Base-by-base conservation (phyloP, 1,140 invertebrate species). In the Tachypleus tridentatus region DNA sequence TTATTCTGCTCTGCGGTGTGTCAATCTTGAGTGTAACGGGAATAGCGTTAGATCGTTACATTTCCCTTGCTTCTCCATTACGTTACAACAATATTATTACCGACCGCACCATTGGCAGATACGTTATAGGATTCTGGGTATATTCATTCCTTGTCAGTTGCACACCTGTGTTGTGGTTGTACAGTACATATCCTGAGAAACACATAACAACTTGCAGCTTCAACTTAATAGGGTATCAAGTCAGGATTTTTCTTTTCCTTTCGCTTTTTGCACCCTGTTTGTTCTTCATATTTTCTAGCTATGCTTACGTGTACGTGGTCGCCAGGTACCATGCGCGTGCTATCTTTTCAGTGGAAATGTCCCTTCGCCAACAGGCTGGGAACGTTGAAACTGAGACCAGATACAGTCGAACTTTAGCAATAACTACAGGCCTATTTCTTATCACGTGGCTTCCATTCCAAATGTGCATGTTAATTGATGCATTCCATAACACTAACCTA, bases 31-130 rank as follows among this genome's bases (percentile, higher is more conserved):
- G 83, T 8, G 81, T 83, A 64, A 82, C 84, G 0, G 82, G 83
- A 4, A 85, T 86, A 57, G 84, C 85, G 3, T 81, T 85, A 4
- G 84, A 86, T 70, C 74, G 85, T 50, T 80, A 84, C 69, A 84
- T 82, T 1, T 85, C 84, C 4, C 75, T 86, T 3, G 82, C 82
- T 4, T 80, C 83, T 65, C 85, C 85, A 0, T 75, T 86, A 49
- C 73, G 83, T 48, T 79, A 79, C 68, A 74, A 76, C 56, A 82
- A 83, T 72, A 78, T 85, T 59, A 84, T 86, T 64, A 85, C 84
- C 0, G 80, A 82, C 71, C 79, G 79, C 57, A 82, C 80, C 67
- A 80, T 85, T 52, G 79, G 80, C 64, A 74, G 81, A 58, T 81
- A 84, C 66, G 81, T 85, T 11, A 76, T 77, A 4, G 75, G 80